phyloP scores from a whole-genome alignment of 2,888 invertebrate genomes.

The Morpho deidamia region DNA sequence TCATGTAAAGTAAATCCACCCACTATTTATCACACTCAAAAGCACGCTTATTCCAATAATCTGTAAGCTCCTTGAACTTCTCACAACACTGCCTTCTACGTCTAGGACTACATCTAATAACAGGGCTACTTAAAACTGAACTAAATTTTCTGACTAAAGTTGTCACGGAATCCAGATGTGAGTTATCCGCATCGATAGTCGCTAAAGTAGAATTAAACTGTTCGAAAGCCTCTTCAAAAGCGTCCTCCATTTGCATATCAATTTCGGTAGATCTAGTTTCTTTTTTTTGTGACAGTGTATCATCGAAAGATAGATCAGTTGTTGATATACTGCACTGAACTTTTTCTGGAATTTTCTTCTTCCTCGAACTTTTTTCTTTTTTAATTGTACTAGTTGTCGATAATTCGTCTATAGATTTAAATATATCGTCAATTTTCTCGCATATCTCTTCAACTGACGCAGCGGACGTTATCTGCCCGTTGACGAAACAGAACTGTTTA shows the following conservation, averaged over 20 bases:
- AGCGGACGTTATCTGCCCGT: conserved; percentile 56
- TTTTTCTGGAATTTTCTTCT: conserved; percentile 42
- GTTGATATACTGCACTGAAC: conserved; percentile 59
- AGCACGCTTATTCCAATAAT: conserved; percentile 54
- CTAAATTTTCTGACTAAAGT: conserved; percentile 59
- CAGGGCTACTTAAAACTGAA: conserved; percentile 45
- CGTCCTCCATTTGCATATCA: conserved; percentile 59
- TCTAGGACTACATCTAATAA: conserved; percentile 42
- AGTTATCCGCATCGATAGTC: conserved; percentile 34
- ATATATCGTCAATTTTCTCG: conserved; percentile 56
- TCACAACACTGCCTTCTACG: conserved; percentile 48
- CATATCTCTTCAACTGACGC: conserved; percentile 60
- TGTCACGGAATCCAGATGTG: conserved; percentile 51
- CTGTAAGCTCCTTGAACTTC: conserved; percentile 55
- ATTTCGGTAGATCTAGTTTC: conserved; percentile 43
- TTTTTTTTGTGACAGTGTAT: conserved; percentile 37
- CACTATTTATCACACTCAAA: conserved; percentile 24
- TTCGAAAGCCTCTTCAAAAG: conserved; percentile 60
- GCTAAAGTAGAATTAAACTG: conserved; percentile 46
- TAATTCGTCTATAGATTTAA: conserved; percentile 61
- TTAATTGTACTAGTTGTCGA: conserved; percentile 46
- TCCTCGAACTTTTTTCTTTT: conserved; percentile 4
- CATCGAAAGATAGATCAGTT: conserved; percentile 55
- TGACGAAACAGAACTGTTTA: conserved; percentile 48
- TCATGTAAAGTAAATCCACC: not conserved